Base-by-base conservation (phyloP, 2,113 vertebrate species). In the Lota lota region DNA sequence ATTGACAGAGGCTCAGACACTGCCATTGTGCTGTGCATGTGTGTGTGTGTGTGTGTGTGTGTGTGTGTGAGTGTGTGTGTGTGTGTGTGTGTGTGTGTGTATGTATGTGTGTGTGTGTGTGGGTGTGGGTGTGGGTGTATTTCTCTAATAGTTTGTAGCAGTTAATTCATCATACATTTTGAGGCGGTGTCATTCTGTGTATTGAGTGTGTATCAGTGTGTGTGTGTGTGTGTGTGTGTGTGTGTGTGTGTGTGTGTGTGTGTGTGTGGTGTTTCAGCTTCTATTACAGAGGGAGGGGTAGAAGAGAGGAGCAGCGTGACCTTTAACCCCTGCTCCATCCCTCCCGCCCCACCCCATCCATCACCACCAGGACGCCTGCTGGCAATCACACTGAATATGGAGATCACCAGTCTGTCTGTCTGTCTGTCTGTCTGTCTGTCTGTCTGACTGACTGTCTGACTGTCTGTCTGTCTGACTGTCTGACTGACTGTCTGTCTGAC, bases 321-420 rank as follows among this genome's bases (percentile, higher is more conserved):
- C 28, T 28, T 28, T 28, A 5, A 96, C 97, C 51, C 95, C 96
- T 67, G 97, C 97, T 60, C 91, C 98, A 83, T 96, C 97, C 94
- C 97, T 22, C 12, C 96, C 67, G 97, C 97, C 61, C 91, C 98
- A 83, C 96, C 97, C 94, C 97, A 97, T 64, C 98, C 97, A 69
- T 97, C 97, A 33, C 97, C 97, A 99, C 91, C 97, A 99, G 65
- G 97, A 99, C 51, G 63, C 8, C 63, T 64, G 24, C 92, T 99
- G 97, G 97, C 95, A 98, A 75, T 99, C 97, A 1, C 84, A 99
- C 8, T 97, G 97, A 98, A 95, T 79, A 94, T 17, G 24, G 1
- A 56, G n/a, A 3, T 1, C 33, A 19, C 53, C 10, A 16, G 17
- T 36, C 24, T 40, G 7, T 20, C 66, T 70, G 14, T 70, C 50